Evolutionary conservation across 2,888 invertebrate species (phyloP), one percentile per base, ranked within the genome.

Genomic region (Drosophila falleni): DNA sequence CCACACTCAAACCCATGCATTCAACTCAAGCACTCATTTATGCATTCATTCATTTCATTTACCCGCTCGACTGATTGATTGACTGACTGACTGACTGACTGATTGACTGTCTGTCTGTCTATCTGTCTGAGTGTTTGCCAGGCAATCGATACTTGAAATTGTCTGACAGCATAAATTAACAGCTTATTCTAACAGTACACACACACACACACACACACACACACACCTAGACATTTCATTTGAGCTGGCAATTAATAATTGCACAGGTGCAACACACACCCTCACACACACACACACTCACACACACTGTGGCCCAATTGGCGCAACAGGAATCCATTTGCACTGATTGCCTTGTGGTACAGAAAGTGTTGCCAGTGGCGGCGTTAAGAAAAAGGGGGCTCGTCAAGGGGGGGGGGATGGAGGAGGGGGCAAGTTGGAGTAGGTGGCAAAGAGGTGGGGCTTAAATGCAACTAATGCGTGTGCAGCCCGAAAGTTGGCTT

Each of bases 341-440:
- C 81, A 89, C 53, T 87, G 89, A 78, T 84, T 87, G 82, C 68
- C 76, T 58, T 44, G 56, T 23, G 69, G 58, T 58, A 26, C 46
- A 37, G 37, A 29, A 16, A 46, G n/a, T 41, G 19, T 26, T 41
- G 49, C 11, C 19, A 23, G 31, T 35, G 50, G 26, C n/a, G n/a
- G n/a, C n/a, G n/a, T n/a, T n/a, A n/a, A 6, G 23, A 4, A 2
- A 15, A 23, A 23, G 3, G 37, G 47, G n/a, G 2, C 37, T 6
- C n/a, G 13, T 4, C 29, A 10, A 11, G 16, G 10, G 23, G n/a
- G 10, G 42, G 8, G 3, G 26, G 13, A 5, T 11, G n/a, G 13
- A 5, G 15, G n/a, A n/a, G 42, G 11, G 3, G 26, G 11, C 11
- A 11, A 39, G 19, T 6, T 9, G 10, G 3, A 16, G 41, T 41